These are phyloP conservation scores for Brienomyrus brachyistius DNA, from an alignment of 2,113 vertebrate species.

Conservation along the genomic window DNA sequence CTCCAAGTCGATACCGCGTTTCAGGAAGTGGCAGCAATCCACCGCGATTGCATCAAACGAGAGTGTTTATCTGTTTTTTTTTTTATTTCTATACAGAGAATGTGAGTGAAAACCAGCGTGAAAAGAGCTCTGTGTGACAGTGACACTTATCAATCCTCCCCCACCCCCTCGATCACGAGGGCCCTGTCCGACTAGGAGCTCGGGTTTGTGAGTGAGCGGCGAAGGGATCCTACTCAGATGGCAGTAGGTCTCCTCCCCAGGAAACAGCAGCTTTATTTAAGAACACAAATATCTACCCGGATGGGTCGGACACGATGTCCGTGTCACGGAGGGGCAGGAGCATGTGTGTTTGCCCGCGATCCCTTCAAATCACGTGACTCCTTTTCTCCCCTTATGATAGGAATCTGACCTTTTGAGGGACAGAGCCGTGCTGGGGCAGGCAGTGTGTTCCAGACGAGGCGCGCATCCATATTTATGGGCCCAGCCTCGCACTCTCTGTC, in stretches of 20 bases:
- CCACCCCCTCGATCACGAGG: background rate
- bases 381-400: conserved; percentile 2
- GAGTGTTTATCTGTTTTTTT: background rate
- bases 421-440: background rate
- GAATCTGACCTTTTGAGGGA: conserved; percentile 14
- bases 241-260: background rate
- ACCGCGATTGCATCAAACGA: background rate
- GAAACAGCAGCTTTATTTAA: background rate
- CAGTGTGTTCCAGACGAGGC: background rate
- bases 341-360: background rate
- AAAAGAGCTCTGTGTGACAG: background rate
- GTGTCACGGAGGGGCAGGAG: background rate
- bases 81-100: background rate
- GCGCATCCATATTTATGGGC: background rate
- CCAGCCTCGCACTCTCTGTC: background rate
- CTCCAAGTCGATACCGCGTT: background rate
- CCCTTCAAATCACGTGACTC: background rate
- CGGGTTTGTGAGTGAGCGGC: background rate
- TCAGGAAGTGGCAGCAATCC: background rate
- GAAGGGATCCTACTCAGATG: background rate
- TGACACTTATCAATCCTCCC: background rate
- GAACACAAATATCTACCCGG: background rate
- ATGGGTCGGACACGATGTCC: background rate
- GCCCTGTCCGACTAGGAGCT: background rate
- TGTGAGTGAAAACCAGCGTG: background rate